Evolutionary conservation across 2,113 vertebrate species (phyloP), one percentile per base, ranked within the genome.

Genomic region (Pungitius pungitius): DNA sequence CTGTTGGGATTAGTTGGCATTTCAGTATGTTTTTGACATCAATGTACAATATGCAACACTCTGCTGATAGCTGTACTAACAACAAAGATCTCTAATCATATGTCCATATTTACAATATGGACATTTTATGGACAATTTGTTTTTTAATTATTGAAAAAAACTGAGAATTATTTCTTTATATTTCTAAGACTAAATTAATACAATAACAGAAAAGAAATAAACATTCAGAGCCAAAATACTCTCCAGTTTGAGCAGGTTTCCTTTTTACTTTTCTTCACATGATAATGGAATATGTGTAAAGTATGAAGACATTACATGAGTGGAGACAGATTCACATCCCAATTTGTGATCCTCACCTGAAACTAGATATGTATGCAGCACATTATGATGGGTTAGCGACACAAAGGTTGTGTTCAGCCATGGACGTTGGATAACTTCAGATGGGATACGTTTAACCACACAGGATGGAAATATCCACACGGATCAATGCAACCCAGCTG

Each of bases 401-500:
- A 10, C 27, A 33, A 58, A 73, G 37, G 14, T 45, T 47, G 15
- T 45, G 26, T 27, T 58, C 12, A 67, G 17, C 33, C 40, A n/a
- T 77, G 45, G 17, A 37, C 22, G 8, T 17, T 27, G 26, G 37
- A 39, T 56, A n/a, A 15, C 27, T 45, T 20, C 37, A 13, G 10
- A 37, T 51, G 37, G 66, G 33, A 59, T 26, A 51, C 0, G 20
- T 49, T 69, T 55, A 30, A 55, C 26, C 45, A 22, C 30, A 40
- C 47, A 22, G 43, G 24, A 69, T 51, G 52, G n/a, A 70, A 43
- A 65, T 51, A 20, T 61, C 39, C 9, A 2, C 51, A 56, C 6
- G n/a, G 45, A 12, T 58, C n/a, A 47, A 88, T 73, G 52, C 1
- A 15, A 57, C 30, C 27, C 43, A 77, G 62, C 73, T 80, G 55